Percentiles rank a stretch among this genome's conserved stretches.
These are phyloP conservation scores for Pogonus chalceus DNA, from an alignment of 1,140 invertebrate genomes.

Conservation along the genomic window DNA sequence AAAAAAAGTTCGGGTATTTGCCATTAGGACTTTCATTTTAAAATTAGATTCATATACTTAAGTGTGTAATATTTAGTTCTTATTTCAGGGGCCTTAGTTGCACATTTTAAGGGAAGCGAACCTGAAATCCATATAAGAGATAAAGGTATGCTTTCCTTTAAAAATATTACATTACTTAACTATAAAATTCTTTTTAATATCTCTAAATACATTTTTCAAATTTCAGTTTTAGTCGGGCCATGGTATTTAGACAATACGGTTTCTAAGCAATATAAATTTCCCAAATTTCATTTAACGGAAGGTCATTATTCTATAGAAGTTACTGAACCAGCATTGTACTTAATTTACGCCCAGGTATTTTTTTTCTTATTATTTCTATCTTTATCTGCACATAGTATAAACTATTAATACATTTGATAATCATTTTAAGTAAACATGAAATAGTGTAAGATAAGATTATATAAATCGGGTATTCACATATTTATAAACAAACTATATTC, in stretches of 20 bases:
- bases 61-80: no score
- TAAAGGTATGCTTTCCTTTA: not conserved
- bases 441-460: no score
- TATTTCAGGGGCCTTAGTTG: not conserved
- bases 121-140: not conserved
- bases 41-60: no score
- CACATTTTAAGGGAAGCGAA: not conserved
- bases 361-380: no score
- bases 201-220: no score
- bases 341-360: not conserved
- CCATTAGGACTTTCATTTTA: not conserved
- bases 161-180: no score
- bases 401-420: no score
- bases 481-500: no score
- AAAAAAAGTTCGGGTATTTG: slow-evolving; percentile 3
- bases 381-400: no score
- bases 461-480: no score
- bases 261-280: not conserved
- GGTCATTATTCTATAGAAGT: not conserved
- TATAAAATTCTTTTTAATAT: no score
- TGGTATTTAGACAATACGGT: not conserved
- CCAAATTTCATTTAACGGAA: not conserved
- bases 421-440: no score
- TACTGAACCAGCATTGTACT: not conserved
- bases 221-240: not conserved